Evolutionary conservation across 2,797 vertebrate species (phyloP).

Genomic region (Molossus alvarezi): DNA sequence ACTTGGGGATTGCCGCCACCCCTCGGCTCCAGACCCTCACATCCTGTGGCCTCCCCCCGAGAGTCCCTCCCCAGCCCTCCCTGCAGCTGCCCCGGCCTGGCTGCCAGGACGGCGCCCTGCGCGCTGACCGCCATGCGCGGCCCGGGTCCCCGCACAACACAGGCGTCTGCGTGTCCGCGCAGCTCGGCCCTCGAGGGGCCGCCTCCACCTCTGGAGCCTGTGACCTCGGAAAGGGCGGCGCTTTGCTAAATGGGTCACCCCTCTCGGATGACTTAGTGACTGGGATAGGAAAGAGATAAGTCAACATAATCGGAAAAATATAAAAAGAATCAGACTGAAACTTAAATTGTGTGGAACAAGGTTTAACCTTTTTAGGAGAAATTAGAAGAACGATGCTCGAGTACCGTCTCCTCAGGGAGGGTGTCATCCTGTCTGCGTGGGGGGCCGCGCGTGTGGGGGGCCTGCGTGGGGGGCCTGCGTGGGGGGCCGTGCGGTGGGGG

Average conservation of each 20-base stretch:
- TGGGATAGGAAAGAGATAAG: background rate
- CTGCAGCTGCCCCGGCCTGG: background rate
- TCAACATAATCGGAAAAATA: background rate
- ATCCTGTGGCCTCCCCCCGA: too few relatives aligned
- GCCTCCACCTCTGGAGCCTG: background rate
- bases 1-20: fast-evolving
- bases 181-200: background rate
- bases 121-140: background rate
- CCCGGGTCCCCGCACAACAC: background rate
- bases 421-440: too few relatives aligned
- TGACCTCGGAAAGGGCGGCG: background rate
- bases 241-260: too few relatives aligned
- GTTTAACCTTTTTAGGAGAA: background rate
- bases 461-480: background rate
- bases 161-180: background rate
- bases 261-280: background rate
- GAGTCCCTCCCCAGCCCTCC: background rate
- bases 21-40: background rate
- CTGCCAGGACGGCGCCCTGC: background rate
- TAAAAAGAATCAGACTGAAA: background rate
- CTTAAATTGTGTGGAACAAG: background rate
- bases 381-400: background rate
- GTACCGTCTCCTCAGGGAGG: too few relatives aligned
- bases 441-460: background rate
- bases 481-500: background rate